Conservation (phyloP, 2,888 invertebrate genomes). For the Mayetiola destructor region DNA sequence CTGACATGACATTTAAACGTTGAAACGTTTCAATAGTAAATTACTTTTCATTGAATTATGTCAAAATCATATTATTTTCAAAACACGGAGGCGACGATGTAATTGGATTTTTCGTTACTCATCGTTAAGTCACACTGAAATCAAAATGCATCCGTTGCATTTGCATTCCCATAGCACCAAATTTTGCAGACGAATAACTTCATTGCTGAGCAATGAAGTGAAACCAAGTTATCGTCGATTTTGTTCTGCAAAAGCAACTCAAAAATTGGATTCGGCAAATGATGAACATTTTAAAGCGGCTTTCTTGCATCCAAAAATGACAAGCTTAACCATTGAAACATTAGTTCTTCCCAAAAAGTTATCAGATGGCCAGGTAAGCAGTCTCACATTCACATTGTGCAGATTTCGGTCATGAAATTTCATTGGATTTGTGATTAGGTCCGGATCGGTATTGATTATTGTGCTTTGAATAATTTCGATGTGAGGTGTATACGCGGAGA, state of each 20-base stretch:
- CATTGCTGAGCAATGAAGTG: no score
- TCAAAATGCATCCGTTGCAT: not conserved
- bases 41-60: no score
- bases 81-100: no score
- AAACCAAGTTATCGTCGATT: not conserved
- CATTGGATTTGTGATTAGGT: slow-evolving; percentile 35
- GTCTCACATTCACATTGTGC: no score
- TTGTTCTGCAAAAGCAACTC: not conserved
- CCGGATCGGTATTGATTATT: slow-evolving; percentile 45
- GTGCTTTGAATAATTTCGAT: slow-evolving; percentile 51
- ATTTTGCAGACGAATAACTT: no score
- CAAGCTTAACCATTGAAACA: not conserved
- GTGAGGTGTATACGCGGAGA: slow-evolving; percentile 39
- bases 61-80: no score
- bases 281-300: not conserved
- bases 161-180: not conserved
- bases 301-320: not conserved
- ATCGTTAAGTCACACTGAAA: no score
- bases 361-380: not conserved
- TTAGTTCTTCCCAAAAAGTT: not conserved
- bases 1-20: no score
- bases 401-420: not conserved
- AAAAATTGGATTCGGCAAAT: not conserved
- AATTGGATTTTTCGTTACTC: no score
- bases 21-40: no score